These are phyloP conservation scores for Cephalopterus ornatus DNA, from an alignment of 2,113 vertebrate genomes.

Conservation along the genomic window DNA sequence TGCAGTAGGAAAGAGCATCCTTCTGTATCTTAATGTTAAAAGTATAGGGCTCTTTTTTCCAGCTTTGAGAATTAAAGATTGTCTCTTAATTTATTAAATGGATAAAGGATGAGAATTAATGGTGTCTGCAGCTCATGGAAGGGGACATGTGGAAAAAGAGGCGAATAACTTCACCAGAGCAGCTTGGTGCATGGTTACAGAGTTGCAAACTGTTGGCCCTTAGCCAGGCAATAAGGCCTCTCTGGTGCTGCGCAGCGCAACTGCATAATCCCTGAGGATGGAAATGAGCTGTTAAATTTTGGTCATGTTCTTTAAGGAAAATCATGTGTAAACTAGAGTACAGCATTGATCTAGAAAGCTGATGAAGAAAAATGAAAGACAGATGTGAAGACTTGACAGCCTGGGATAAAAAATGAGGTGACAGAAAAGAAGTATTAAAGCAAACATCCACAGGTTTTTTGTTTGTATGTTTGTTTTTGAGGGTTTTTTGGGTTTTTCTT, in stretches of 20 bases:
- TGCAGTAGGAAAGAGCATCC: neutral
- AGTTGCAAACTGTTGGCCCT: neutral
- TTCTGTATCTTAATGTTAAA: neutral
- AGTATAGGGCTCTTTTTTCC: fast-evolving
- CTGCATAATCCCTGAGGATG: neutral
- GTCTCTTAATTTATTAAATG: neutral
- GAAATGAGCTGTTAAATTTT: neutral
- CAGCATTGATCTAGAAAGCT: neutral
- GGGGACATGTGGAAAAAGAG: neutral
- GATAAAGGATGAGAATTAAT: neutral
- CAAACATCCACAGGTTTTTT: neutral
- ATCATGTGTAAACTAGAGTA: neutral
- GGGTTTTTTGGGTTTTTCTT: no score
- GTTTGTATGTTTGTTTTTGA: no score
- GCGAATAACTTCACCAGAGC: neutral
- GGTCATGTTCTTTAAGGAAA: neutral
- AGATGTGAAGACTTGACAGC: neutral
- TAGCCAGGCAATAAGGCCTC: neutral
- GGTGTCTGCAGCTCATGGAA: neutral
- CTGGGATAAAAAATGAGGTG: neutral
- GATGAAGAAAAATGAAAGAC: neutral
- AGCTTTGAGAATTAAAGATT: neutral
- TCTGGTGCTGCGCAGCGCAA: neutral
- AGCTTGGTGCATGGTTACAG: neutral
- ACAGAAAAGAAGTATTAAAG: neutral